Base-by-base conservation (phyloP, 2,797 vertebrate species). In the Nasua narica region DNA sequence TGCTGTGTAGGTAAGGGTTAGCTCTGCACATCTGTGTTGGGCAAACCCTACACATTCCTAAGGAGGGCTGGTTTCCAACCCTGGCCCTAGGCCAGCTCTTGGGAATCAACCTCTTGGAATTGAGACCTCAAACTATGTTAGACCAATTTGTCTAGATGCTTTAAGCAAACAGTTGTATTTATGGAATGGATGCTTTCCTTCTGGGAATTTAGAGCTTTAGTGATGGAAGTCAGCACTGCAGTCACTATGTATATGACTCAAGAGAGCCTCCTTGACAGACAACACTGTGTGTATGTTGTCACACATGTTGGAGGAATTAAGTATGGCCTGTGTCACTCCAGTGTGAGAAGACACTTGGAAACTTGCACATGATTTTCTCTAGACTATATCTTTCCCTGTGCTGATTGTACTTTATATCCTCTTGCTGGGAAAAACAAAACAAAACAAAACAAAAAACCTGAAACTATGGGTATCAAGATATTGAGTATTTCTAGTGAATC, bases 1-100 rank as follows among this genome's bases (percentile, higher is more conserved):
- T 8, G 7, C 29, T 7, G 12, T n/a, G 7, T 35, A 46, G 32
- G 9, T 23, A 82, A 65, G 40, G 48, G 2, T 72, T 72, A 48
- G 13, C 23, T 87, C 32, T 62, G 25, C 2, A 76, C 18, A 35
- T 23, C 50, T 13, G 29, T 40, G 12, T 11, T 52, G 7, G 9
- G 62, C 19, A 27, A 76, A 65, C 15, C 8, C 40, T 37, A 43
- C 14, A 43, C 37, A 46, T 48, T 83, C 18, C 4, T 10, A 87
- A 32, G 0, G 2, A 50, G 1, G 23, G 1, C n/a, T 8, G 9
- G 1, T 46, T 74, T 78, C 43, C 5, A 12, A 11, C 5, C 52
- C 19, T 48, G 21, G 27, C 14, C 16, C n/a, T 72, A 32, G 37
- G 4, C 14, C 60, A 5, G 2, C 18, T 54, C 10, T 15, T 87